Evolutionary conservation across 2,888 invertebrate species (phyloP).

Genomic region (Lordiphosa fenestrarum): DNA sequence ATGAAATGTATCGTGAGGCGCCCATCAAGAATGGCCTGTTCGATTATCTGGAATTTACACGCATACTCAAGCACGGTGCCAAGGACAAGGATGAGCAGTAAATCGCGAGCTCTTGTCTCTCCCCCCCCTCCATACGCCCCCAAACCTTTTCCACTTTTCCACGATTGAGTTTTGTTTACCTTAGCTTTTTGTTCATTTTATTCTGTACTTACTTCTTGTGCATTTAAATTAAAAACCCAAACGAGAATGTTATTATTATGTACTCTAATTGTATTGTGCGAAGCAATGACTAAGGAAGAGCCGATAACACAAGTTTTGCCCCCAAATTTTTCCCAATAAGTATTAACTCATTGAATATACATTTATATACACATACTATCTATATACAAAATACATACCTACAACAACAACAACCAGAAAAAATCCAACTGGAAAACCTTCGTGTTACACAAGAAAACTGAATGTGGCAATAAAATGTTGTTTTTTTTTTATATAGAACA

Average conservation of each 20-base stretch:
- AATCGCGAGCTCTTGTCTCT: constrained; percentile 39
- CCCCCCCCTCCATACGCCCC: constrained; percentile 13
- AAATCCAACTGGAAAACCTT: constrained; percentile 5
- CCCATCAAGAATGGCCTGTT: constrained; percentile 96
- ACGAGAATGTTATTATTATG: constrained; percentile 27
- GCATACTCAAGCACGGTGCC: constrained; percentile 99
- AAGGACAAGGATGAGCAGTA: constrained; percentile 98
- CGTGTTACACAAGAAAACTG: constrained; percentile 24
- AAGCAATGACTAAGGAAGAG: constrained; percentile 10
- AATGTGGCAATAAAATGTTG: constrained; percentile 53
- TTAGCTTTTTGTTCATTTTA: constrained; percentile 24
- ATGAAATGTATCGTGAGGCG: constrained; percentile 99
- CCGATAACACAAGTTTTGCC: constrained; percentile 49
- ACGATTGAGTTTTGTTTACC: constrained; percentile 12
- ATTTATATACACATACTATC: constrained; percentile 28
- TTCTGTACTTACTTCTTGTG: constrained; percentile 38
- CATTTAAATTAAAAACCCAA: constrained; percentile 47
- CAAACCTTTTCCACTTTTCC: constrained; percentile 8
- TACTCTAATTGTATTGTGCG: constrained; percentile 9
- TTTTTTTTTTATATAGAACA: constrained; percentile 31
- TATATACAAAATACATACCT: constrained; percentile 42
- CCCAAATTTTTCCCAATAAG: constrained; percentile 46
- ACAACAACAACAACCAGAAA: constrained; percentile 14
- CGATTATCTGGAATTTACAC: constrained; percentile 98
- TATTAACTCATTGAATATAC: constrained; percentile 64